Conservation (phyloP, 1,140 invertebrate species). For the Bombus impatiens region DNA sequence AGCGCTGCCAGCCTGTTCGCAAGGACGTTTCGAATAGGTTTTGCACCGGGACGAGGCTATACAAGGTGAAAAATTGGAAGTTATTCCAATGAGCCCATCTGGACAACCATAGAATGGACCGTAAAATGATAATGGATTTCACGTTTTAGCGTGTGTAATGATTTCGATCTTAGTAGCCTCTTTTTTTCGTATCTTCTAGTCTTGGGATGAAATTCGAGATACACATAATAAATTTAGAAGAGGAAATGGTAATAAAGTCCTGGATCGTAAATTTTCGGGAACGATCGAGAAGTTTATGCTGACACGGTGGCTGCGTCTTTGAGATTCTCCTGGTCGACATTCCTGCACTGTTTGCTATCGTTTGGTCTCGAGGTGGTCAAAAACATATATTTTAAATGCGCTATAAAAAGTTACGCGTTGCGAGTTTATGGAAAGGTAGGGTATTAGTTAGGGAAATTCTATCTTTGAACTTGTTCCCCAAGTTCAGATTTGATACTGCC, state of each 20-base stretch:
- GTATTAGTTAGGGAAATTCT: background rate
- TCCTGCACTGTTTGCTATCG: background rate
- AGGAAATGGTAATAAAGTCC: background rate
- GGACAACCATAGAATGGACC: background rate
- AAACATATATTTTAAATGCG: background rate
- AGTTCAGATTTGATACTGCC: no score
- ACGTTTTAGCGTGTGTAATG: background rate
- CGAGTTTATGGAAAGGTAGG: background rate
- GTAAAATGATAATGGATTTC: conserved; percentile 23
- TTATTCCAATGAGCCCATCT: background rate
- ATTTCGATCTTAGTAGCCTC: background rate
- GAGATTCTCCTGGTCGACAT: background rate
- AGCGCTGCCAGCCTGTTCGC: background rate
- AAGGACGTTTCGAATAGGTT: background rate
- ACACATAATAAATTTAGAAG: background rate
- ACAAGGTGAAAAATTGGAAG: background rate
- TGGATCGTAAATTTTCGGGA: background rate
- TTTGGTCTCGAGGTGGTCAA: background rate
- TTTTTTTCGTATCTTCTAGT: background rate
- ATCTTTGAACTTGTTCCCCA: background rate
- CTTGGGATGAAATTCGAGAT: background rate
- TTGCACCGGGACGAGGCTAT: background rate
- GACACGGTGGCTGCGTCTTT: conserved; percentile 9
- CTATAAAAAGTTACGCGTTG: background rate
- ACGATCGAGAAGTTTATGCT: background rate